Evolutionary conservation across 2,113 vertebrate genomes (phyloP), one percentile per base, ranked within the genome.

Genomic region (Notothenia rossii): DNA sequence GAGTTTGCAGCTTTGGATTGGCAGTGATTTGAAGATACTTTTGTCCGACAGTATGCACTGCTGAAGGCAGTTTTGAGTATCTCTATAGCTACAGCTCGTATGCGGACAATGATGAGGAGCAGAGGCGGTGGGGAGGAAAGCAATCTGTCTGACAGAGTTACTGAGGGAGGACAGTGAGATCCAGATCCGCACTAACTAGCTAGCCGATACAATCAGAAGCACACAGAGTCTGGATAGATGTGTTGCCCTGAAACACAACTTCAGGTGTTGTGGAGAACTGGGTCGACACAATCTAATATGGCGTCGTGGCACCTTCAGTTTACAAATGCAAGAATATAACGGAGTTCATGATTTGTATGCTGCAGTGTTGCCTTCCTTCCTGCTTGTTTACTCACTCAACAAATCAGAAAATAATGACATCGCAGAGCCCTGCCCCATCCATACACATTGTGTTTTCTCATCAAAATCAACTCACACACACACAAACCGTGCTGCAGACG

Each of bases 111-210:
- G 58, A 36, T 59, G 46, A 54, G 18, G 48, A 25, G 55, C 22
- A 80, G 51, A 85, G 33, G 40, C 1, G 25, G 15, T 46, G 45
- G 63, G 15, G 61, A 66, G 63, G 56, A 83, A 86, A 75, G 75
- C 48, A 73, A 73, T 83, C 22, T 55, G 36, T 71, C 58, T 63
- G 68, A 72, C 78, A 79, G 67, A 43, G 49, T 79, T 46, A 69
- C 59, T 2, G 69, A 66, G 25, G 48, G 59, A 72, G 50, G 69
- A 64, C 84, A 71, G 45, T 61, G 56, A 76, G 56, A 83, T 75
- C 55, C 61, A 58, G 61, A 77, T 64, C 60, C 61, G 67, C 50
- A 66, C 60, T 75, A 80, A 89, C 67, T 60, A 80, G 64, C 54
- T 17, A 17, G 33, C 33, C 29, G 22, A 74, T 74, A 51, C 67